Evolutionary conservation across 2,113 vertebrate species (phyloP).

Genomic region (Ptychochromis oligacanthus): DNA sequence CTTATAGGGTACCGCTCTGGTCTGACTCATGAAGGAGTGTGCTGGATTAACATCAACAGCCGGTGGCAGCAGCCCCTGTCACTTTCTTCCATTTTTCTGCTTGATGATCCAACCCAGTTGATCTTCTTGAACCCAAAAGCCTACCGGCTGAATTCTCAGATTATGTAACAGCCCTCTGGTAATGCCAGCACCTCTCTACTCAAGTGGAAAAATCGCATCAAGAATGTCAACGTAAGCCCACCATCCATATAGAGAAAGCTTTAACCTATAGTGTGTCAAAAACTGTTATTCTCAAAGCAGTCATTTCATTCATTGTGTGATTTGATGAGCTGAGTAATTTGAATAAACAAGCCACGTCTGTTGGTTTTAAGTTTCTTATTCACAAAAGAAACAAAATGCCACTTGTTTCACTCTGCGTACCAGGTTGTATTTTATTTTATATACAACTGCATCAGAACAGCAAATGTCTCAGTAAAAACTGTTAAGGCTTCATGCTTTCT

Average conservation of each 20-base stretch:
- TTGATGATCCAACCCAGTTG: conserved; percentile 63
- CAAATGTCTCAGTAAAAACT: conserved; percentile 20
- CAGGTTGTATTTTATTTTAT: conserved; percentile 47
- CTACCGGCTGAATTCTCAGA: conserved; percentile 44
- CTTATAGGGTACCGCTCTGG: conserved; percentile 23
- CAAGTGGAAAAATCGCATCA: conserved; percentile 62
- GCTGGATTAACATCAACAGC: conserved; percentile 60
- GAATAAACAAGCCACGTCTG: not conserved
- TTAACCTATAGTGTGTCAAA: conserved; percentile 57
- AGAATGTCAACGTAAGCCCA: conserved; percentile 53
- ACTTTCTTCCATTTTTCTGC: conserved; percentile 67
- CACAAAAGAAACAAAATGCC: not conserved
- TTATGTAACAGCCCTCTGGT: conserved; percentile 64
- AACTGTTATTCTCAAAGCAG: conserved; percentile 22
- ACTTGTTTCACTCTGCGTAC: conserved; percentile 8
- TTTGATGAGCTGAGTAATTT: conserved; percentile 19
- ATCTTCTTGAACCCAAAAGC: conserved; percentile 62
- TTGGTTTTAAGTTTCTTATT: not conserved
- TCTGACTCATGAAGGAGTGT: conserved; percentile 45
- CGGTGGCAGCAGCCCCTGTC: conserved; percentile 55
- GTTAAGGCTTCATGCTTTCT: conserved; percentile 12
- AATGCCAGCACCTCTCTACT: conserved; percentile 50
- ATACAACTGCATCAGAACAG: conserved; percentile 30
- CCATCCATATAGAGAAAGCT: conserved; percentile 39
- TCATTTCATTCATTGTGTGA: conserved; percentile 5